Evolutionary conservation across 1,140 invertebrate genomes (phyloP).

Genomic region (Lordiphosa stackelbergi): DNA sequence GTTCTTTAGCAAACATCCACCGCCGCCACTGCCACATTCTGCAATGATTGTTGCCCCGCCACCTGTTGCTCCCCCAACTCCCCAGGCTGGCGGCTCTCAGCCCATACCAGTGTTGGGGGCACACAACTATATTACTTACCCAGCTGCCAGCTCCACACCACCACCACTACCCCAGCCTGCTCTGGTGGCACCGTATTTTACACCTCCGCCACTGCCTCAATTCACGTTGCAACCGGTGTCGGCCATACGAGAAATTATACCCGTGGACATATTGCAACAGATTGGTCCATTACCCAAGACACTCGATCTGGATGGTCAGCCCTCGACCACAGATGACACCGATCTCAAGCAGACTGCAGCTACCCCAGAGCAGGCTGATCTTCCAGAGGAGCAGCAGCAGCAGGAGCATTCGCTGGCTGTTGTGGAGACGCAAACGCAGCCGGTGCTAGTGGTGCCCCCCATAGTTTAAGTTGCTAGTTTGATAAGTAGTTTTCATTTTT

Average conservation of each 20-base stretch:
- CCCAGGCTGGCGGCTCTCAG: conserved; percentile 1
- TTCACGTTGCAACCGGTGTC: conserved; percentile 46
- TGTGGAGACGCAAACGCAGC: neutral
- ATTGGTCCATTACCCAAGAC: conserved; percentile 59
- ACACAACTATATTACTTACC: conserved; percentile 19
- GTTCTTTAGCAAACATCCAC: conserved; percentile 58
- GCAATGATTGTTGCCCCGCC: conserved; percentile 13
- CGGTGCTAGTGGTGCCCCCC: conserved; percentile 34
- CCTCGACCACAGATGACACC: neutral
- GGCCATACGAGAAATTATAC: conserved; percentile 54
- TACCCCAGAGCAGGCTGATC: conserved; percentile 4
- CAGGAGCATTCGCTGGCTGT: conserved; percentile 9
- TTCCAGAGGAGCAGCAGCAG: conserved; percentile 9
- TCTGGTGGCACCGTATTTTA: conserved; percentile 28
- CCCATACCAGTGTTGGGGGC: conserved; percentile 15
- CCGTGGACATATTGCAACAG: conserved; percentile 57
- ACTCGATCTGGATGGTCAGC: conserved; percentile 41
- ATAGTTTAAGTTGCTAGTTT: conserved; percentile 4
- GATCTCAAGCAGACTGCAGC: conserved; percentile 27
- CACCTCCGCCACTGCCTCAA: conserved; percentile 48
- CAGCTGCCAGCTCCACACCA: conserved; percentile 1
- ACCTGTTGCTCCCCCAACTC: neutral
- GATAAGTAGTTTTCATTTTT: neutral
- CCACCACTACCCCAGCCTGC: conserved; percentile 22
- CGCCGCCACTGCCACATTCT: conserved; percentile 36